These are phyloP conservation scores for Cyrtodaria siliqua DNA, from an alignment of 2,888 invertebrate species.

Conservation along the genomic window DNA sequence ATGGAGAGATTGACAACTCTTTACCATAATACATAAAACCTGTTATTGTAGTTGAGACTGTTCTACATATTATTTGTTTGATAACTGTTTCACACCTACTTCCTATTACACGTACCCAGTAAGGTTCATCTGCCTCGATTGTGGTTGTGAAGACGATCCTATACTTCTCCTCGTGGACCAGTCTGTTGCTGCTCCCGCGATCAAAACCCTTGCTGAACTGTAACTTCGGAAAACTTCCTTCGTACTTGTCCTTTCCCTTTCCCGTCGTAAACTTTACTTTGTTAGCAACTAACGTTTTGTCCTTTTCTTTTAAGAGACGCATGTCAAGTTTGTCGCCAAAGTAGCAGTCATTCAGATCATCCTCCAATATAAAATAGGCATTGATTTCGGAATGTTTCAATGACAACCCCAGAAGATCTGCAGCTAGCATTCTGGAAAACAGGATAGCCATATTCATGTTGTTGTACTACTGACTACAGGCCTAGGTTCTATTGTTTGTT, in stretches of 20 bases:
- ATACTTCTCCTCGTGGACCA: slow-evolving; percentile 58
- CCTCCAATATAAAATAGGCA: slow-evolving; percentile 44
- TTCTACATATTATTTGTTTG: no score
- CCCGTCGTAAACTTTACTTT: neutral
- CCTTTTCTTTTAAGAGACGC: neutral
- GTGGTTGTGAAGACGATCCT: slow-evolving; percentile 39
- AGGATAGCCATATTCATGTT: slow-evolving; percentile 2
- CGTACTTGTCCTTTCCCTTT: slow-evolving; percentile 10
- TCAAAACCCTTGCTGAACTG: slow-evolving; percentile 26
- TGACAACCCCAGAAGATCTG: neutral
- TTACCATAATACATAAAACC: no score
- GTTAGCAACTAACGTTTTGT: neutral
- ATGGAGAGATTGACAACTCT: no score
- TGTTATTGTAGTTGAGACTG: no score
- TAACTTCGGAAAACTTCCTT: slow-evolving; percentile 30
- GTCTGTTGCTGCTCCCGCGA: slow-evolving; percentile 19
- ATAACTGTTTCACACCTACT: no score
- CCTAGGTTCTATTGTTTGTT: no score
- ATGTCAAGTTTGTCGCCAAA: neutral
- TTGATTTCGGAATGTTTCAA: neutral
- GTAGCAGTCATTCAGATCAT: slow-evolving; percentile 37
- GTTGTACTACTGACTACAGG: neutral
- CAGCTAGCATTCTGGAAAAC: slow-evolving; percentile 38
- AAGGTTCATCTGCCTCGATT: slow-evolving; percentile 8
- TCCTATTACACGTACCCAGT: no score